A percentile compares a stretch with the other conserved stretches of the same genome.
phyloP scores from a whole-genome alignment of 2,797 vertebrate species.

The Tenualosa ilisha region DNA sequence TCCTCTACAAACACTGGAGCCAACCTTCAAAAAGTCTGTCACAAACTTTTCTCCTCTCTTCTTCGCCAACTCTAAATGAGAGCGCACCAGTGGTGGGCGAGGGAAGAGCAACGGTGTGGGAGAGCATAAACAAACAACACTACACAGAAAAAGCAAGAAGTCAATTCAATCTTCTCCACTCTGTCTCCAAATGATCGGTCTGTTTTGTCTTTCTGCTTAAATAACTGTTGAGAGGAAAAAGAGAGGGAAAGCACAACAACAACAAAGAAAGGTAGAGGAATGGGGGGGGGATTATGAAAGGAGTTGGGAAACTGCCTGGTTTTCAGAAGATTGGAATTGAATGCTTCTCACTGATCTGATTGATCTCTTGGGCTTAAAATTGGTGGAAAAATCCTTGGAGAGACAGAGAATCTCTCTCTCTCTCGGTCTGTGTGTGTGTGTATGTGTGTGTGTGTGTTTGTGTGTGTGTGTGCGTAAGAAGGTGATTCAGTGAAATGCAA shows the following conservation, averaged over 20 bases:
- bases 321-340: constrained; percentile 5
- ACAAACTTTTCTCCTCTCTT: neutral
- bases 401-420: neutral
- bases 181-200: neutral
- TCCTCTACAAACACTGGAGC: neutral
- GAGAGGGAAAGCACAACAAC: neutral
- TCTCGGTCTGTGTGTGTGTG: neutral
- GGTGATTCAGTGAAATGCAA: neutral
- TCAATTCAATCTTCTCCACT: neutral
- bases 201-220: neutral
- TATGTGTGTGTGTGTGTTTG: neutral
- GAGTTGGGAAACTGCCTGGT: neutral
- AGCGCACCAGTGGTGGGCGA: neutral
- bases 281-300: neutral
- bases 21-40: neutral
- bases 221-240: neutral
- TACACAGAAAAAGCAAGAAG: neutral
- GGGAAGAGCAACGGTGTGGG: neutral
- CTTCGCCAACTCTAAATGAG: neutral
- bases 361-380: neutral
- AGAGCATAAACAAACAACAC: neutral
- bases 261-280: neutral
- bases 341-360: constrained; percentile 1
- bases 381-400: neutral
- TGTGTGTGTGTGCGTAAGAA: neutral